Base-by-base conservation (phyloP, 2,113 vertebrate species). In the Lophochroa leadbeateri region DNA sequence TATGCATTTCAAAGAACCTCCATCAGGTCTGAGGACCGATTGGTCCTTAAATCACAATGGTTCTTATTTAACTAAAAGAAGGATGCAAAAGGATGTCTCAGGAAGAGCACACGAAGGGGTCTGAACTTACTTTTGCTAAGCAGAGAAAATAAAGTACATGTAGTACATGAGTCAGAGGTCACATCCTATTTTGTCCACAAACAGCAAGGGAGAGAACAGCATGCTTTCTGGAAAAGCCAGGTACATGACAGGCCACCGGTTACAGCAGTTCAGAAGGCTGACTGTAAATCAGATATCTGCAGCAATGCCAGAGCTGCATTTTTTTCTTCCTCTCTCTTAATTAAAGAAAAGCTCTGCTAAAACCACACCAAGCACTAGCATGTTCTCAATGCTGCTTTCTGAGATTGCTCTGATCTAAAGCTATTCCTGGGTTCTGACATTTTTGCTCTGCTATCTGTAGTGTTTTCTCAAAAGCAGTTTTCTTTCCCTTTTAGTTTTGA, bases 401-500 rank as follows among this genome's bases (percentile, higher is more conserved):
- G 39, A 60, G 46, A 49, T 11, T 47, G 39, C 53, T 93, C 49
- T 39, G 53, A 83, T 86, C 57, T 80, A 27, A 67, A 69, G 39
- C 37, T 70, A 0, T 74, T 94, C 63, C 43, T 24, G 35, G 10
- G 18, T 43, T 81, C 55, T 88, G 50, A 55, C 25, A 60, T 64
- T 86, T 92, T 86, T n/a, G 7, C 47, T 81, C 7, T 60, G 20
- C 50, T 52, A 47, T 43, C 49, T 71, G 20, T 60, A 39, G 29
- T 68, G 78, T 28, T 57, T 74, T 90, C 39, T 64, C 39, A 93
- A 86, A 81, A 83, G 69, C 35, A 19, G 33, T 28, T 82, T 77
- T 52, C 61, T 93, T 91, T 77, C 57, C 70, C 37, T 61, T 25
- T 79, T 27, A 37, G 35, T 87, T 94, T 77, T 90, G 49, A 85